Conservation (phyloP, 2,113 vertebrate genomes). For the Cyprinodon variegatus region DNA sequence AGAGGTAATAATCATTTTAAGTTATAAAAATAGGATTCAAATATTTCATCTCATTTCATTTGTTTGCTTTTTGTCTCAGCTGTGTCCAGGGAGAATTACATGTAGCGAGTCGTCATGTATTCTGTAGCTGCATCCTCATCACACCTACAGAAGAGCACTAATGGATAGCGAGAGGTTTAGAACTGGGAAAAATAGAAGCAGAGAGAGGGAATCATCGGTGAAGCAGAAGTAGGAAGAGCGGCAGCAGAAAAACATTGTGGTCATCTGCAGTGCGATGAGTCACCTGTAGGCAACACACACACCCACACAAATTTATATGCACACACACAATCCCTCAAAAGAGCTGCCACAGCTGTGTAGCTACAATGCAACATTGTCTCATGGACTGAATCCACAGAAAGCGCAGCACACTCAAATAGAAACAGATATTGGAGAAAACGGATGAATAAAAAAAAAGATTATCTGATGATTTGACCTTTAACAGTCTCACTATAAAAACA, state of each 20-base stretch:
- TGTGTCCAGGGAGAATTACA: conserved; percentile 1
- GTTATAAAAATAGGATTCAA: neutral
- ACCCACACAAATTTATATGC: conserved; percentile 19
- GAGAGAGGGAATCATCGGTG: conserved; percentile 34
- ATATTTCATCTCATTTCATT: conserved; percentile 20
- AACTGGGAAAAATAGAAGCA: conserved; percentile 1
- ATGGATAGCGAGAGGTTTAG: conserved; percentile 24
- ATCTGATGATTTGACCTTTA: conserved; percentile 37
- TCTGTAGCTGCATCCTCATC: conserved; percentile 28
- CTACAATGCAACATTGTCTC: conserved; percentile 60
- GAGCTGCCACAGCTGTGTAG: conserved; percentile 60
- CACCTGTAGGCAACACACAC: conserved; percentile 75
- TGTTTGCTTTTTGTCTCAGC: conserved; percentile 14
- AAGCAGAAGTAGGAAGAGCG: conserved; percentile 55
- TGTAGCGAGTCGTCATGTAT: conserved; percentile 29
- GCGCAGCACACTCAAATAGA: conserved; percentile 28
- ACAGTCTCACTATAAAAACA: conserved; percentile 15
- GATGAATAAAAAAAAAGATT: conserved; percentile 20
- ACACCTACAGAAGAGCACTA: conserved; percentile 23
- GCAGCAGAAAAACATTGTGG: conserved; percentile 73
- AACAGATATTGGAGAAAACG: conserved; percentile 16
- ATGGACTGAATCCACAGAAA: conserved; percentile 39
- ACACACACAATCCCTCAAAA: conserved; percentile 48
- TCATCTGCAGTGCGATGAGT: conserved; percentile 81
- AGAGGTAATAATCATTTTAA: conserved; percentile 1